Conservation (phyloP, 2,888 invertebrate genomes). For the Aspidiotus destructor region DNA sequence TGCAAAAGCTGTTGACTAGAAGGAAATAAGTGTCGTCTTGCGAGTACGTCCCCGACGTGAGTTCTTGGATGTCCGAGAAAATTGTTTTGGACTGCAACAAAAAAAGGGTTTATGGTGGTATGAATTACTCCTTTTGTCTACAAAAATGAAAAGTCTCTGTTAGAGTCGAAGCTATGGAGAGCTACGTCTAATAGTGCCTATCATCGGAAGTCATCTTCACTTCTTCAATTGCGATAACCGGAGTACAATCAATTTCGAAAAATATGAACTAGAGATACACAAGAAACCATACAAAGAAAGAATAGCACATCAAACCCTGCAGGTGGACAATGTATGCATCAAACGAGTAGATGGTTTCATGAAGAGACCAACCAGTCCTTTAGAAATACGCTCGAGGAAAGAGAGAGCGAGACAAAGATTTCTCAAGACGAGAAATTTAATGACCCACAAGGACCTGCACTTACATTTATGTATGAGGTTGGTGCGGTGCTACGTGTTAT, state of each 20-base stretch:
- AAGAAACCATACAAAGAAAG: not conserved
- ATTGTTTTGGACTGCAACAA: not conserved
- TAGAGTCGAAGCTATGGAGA: too few relatives aligned
- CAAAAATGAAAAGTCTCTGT: too few relatives aligned
- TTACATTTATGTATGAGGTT: not conserved
- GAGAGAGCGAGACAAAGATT: not conserved
- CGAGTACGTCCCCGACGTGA: not conserved
- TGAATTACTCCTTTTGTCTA: not conserved
- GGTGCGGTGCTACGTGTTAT: not conserved
- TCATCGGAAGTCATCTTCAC: too few relatives aligned
- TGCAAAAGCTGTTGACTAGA: slow-evolving; percentile 6
- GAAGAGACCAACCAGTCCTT: not conserved
- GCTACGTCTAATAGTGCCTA: too few relatives aligned
- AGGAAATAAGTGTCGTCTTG: slow-evolving; percentile 1
- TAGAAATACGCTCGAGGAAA: not conserved
- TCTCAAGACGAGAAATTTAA: not conserved
- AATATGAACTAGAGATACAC: too few relatives aligned
- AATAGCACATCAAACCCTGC: not conserved
- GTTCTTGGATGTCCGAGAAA: not conserved
- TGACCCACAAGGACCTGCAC: not conserved
- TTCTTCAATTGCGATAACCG: too few relatives aligned
- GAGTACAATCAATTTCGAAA: too few relatives aligned
- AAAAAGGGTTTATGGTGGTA: not conserved
- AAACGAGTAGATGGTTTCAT: not conserved
- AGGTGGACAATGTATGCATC: not conserved